Conservation (phyloP, 2,888 invertebrate genomes). For the Hirtodrosophila histrioides region DNA sequence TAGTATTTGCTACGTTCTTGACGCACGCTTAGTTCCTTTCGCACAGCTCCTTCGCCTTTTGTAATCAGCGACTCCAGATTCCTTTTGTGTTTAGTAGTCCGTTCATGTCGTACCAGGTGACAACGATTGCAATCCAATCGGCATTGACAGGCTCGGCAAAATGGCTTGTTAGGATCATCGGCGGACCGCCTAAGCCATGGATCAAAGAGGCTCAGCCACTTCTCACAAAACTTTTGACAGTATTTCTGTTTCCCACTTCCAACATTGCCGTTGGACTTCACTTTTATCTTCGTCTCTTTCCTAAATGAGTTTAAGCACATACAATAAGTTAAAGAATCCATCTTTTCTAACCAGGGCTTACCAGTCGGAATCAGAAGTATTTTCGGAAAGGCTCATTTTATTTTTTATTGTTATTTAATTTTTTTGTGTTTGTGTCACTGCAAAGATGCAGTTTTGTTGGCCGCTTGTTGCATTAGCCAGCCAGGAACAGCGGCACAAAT, state of each 20-base stretch:
- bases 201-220: conserved; percentile 81
- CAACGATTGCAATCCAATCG: conserved; percentile 82
- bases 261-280: conserved; percentile 36
- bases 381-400: conserved; percentile 80
- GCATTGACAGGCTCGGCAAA: conserved; percentile 81
- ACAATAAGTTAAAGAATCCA: not conserved
- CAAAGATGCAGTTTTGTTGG: no score
- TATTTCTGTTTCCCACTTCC: conserved; percentile 71
- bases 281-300: conserved; percentile 79
- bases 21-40: conserved; percentile 75
- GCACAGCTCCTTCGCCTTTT: conserved; percentile 77
- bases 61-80: conserved; percentile 77
- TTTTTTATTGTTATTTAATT: conserved; percentile 44
- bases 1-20: conserved; percentile 82
- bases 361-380: conserved; percentile 82
- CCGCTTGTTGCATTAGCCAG: no score
- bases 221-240: conserved; percentile 81
- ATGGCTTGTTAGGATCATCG: conserved; percentile 80
- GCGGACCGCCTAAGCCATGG: conserved; percentile 80
- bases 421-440: no score
- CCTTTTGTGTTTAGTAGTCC: conserved; percentile 80
- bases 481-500: no score
- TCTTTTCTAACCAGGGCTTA: conserved; percentile 41
- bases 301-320: conserved; percentile 42
- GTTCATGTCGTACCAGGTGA: conserved; percentile 81